These are phyloP conservation scores for Drosophila sproati DNA, from an alignment of 1,140 invertebrate species.

Conservation along the genomic window DNA sequence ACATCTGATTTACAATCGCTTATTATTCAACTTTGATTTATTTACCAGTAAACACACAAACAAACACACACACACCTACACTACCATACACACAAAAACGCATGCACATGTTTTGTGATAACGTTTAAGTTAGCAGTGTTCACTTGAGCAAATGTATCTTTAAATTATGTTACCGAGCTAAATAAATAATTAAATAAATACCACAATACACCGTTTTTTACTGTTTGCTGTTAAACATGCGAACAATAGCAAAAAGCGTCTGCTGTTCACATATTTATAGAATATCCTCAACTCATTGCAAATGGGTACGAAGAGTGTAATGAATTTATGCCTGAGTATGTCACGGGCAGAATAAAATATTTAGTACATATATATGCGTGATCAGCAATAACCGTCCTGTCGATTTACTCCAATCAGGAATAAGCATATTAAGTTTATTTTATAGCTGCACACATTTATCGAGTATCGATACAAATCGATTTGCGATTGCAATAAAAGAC, in stretches of 20 bases:
- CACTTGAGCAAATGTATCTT: constrained; percentile 70
- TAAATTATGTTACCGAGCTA: constrained; percentile 68
- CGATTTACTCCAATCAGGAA: no score
- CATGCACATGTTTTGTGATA: constrained; percentile 66
- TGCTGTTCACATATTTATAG: no score
- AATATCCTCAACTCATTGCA: no score
- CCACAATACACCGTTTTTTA: constrained; percentile 41
- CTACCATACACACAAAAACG: neutral
- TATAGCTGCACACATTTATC: no score
- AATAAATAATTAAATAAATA: constrained; percentile 69
- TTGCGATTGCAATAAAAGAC: no score
- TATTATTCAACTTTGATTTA: constrained; percentile 60
- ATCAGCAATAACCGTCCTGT: no score
- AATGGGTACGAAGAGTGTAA: no score
- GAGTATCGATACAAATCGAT: no score
- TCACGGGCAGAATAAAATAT: no score
- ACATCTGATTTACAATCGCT: constrained; percentile 41
- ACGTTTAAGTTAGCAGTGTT: constrained; percentile 73
- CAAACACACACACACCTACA: constrained; percentile 17
- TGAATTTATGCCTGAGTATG: no score
- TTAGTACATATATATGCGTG: no score
- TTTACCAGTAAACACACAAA: constrained; percentile 16
- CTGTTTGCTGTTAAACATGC: constrained; percentile 23
- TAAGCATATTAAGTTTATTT: no score
- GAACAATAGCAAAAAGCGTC: constrained; percentile 23